Base-by-base conservation (phyloP, 2,113 vertebrate species). In the Leucopsar rothschildi region DNA sequence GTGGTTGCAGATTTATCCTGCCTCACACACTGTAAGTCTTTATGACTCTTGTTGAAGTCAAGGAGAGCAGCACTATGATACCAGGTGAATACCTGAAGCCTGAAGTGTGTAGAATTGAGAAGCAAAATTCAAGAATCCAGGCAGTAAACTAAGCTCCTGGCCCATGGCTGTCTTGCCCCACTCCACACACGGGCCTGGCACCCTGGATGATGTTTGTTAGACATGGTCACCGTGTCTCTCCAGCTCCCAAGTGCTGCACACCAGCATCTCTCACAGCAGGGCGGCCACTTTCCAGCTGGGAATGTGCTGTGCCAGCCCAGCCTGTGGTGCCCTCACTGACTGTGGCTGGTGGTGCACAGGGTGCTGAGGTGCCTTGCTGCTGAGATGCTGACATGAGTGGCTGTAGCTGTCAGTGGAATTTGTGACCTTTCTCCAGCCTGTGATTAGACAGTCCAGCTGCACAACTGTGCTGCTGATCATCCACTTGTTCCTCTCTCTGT, bases 321-420 rank as follows among this genome's bases (percentile, higher is more conserved):
- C 13, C 50, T n/a, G 35, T 0, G 6, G 22, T 55, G 42, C 6
- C 27, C 12, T 86, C 47, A 20, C 33, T 0, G 0, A 0, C 17
- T 13, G 15, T 37, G 47, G 21, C 33, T 49, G 23, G 3, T 7
- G 31, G 10, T 29, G 14, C 49, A 59, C 68, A 72, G 31, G 40
- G 22, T 22, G 33, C 33, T 35, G 55, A 91, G 45, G 11, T 40
- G 42, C 28, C 88, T 59, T 63, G 27, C 31, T 66, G 19, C 22
- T 76, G n/a, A 39, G 5, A 6, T 37, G 61, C 19, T 68, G 42
- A 22, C 8, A 1, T 11, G 39, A 49, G 31, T 21, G 22, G 15
- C 49, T 83, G 16, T 13, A n/a, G 33, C 37, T 56, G 25, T 29
- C 23, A 42, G 15, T 4, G 2, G n/a, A 57, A 78, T 11, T 7